Evolutionary conservation across 1,140 invertebrate species (phyloP).

Genomic region (Himalopsyche phryganea): DNA sequence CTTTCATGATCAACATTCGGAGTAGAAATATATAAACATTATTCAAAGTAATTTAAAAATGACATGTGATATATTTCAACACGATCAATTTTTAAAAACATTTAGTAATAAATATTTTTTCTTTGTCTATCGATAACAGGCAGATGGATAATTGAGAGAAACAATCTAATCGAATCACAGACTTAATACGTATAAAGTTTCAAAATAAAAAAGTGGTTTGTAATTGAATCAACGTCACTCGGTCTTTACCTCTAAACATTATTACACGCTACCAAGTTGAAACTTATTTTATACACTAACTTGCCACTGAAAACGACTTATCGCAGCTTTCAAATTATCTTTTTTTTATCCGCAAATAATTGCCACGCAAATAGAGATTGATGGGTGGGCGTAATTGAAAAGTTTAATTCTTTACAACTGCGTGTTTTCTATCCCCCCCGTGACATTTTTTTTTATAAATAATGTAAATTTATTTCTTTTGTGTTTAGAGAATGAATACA

Average conservation of each 20-base stretch:
- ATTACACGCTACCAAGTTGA: too few species aligned
- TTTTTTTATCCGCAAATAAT: slow-evolving; percentile 29
- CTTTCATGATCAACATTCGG: too few species aligned
- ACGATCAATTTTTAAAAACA: too few species aligned
- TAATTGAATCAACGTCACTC: slow-evolving; percentile 32
- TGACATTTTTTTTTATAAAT: neutral
- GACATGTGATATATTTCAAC: too few species aligned
- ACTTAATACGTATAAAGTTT: neutral
- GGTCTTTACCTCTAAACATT: slow-evolving; percentile 14
- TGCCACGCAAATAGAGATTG: slow-evolving; percentile 33
- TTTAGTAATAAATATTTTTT: too few species aligned
- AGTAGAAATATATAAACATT: too few species aligned
- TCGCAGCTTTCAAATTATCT: too few species aligned
- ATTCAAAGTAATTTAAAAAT: too few species aligned
- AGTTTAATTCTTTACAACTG: slow-evolving; percentile 13
- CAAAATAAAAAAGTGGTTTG: slow-evolving; percentile 17
- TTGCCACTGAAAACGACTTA: too few species aligned
- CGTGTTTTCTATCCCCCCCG: too few species aligned
- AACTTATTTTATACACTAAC: too few species aligned
- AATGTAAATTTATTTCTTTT: neutral
- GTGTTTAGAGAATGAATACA: neutral
- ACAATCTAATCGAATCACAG: neutral
- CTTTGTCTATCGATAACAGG: neutral
- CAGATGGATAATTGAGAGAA: neutral
- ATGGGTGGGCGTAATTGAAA: slow-evolving; percentile 32